Percentiles rank a stretch among this genome's conserved stretches.
phyloP scores from a whole-genome alignment of 2,113 vertebrate genomes.

The Pantherophis guttatus region DNA sequence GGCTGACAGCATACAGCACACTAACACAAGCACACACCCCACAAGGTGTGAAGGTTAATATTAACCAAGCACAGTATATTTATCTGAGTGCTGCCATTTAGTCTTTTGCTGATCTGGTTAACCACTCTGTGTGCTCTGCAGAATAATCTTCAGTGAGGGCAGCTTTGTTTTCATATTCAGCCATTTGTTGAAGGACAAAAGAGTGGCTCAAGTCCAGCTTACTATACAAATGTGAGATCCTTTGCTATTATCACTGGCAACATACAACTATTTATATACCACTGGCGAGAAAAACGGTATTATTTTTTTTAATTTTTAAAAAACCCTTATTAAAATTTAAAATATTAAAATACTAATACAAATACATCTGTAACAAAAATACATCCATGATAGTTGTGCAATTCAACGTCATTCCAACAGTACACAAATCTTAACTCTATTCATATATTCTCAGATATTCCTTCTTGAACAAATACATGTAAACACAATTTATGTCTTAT shows the following conservation, averaged over 20 bases:
- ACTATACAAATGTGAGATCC: background rate
- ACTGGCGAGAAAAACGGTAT: background rate
- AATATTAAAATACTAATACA: no score
- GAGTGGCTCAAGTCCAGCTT: background rate
- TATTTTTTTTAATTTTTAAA: background rate
- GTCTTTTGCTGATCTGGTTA: background rate
- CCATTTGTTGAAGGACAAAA: background rate
- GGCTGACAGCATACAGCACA: background rate
- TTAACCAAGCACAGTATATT: background rate
- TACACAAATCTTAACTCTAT: no score
- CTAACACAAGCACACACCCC: background rate
- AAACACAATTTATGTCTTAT: no score
- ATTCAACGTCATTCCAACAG: no score
- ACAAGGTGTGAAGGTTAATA: background rate
- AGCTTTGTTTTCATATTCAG: background rate
- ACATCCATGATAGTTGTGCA: no score
- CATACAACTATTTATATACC: no score
- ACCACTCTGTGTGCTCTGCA: background rate
- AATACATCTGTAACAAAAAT: no score
- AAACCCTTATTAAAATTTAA: no score
- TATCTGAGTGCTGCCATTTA: background rate
- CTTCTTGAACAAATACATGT: no score
- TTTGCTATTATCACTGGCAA: background rate
- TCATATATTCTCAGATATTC: no score
- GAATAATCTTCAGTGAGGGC: background rate